Conservation (phyloP, 2,113 vertebrate species). For the Balaeniceps rex region DNA sequence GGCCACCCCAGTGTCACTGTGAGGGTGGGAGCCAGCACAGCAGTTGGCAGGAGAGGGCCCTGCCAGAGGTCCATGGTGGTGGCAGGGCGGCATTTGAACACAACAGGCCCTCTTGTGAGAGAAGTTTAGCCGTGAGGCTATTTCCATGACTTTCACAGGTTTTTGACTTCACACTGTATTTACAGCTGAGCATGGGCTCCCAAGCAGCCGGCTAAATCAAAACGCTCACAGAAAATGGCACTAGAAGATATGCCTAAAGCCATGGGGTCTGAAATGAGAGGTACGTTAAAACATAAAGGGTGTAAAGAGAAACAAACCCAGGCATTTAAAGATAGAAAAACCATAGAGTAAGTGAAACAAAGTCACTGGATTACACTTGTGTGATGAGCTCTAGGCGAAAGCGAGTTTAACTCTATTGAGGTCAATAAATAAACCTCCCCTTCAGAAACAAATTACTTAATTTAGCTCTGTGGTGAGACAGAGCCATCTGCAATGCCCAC, state of each 20-base stretch:
- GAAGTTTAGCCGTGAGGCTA: not conserved
- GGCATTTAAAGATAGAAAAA: not conserved
- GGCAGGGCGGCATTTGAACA: not conserved
- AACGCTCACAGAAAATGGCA: fast-evolving
- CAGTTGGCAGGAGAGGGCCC: not conserved
- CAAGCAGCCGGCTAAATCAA: not conserved
- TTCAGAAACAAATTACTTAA: conserved; percentile 49
- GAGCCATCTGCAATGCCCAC: conserved; percentile 52
- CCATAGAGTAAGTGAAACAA: not conserved
- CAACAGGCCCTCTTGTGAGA: not conserved
- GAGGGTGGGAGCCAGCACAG: not conserved
- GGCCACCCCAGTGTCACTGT: not conserved
- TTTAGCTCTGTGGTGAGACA: conserved; percentile 51
- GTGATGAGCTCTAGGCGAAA: not conserved
- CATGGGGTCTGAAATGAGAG: not conserved
- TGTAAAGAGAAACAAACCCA: not conserved
- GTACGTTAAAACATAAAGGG: not conserved
- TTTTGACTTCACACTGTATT: not conserved
- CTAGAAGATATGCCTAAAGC: not conserved
- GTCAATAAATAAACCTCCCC: conserved; percentile 37
- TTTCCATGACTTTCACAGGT: not conserved
- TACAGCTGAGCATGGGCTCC: fast-evolving
- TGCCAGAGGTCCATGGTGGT: not conserved
- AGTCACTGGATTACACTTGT: not conserved
- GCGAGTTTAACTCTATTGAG: conserved; percentile 56